Percentiles rank a stretch among this genome's conserved stretches.
Evolutionary conservation across 2,113 vertebrate species (phyloP).

Genomic region (Engraulis encrasicolus): DNA sequence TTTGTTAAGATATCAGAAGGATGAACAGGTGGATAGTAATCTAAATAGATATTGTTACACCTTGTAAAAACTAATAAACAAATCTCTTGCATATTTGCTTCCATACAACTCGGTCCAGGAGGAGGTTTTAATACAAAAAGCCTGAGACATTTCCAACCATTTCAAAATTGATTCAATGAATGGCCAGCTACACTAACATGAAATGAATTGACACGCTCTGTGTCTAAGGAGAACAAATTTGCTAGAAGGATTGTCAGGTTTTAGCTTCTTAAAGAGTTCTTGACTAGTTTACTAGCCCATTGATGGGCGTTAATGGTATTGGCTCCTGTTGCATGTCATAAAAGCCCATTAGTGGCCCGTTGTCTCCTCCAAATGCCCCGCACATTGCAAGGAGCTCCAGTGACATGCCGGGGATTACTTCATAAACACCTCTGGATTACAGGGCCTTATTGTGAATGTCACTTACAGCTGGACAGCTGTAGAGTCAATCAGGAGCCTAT

Average conservation of each 20-base stretch:
- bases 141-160: too few relatives aligned
- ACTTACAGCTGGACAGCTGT: background rate
- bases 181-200: too few relatives aligned
- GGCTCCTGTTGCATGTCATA: conserved; percentile 7
- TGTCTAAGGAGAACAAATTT: background rate
- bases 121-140: too few relatives aligned
- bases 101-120: too few relatives aligned
- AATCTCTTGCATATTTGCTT: too few relatives aligned
- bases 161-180: background rate
- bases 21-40: too few relatives aligned
- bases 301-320: conserved; percentile 50
- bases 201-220: background rate
- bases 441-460: background rate
- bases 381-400: background rate
- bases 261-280: background rate
- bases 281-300: conserved; percentile 7
- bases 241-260: background rate
- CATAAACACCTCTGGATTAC: conserved; percentile 9
- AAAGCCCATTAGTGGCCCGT: conserved; percentile 26
- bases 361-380: background rate
- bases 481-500: background rate
- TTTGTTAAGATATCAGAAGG: too few relatives aligned
- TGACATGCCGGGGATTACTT: background rate
- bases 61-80: too few relatives aligned
- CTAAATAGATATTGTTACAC: too few relatives aligned